These are phyloP conservation scores for Sebastolobus altivelis DNA, from an alignment of 2,797 vertebrate genomes.

Conservation along the genomic window DNA sequence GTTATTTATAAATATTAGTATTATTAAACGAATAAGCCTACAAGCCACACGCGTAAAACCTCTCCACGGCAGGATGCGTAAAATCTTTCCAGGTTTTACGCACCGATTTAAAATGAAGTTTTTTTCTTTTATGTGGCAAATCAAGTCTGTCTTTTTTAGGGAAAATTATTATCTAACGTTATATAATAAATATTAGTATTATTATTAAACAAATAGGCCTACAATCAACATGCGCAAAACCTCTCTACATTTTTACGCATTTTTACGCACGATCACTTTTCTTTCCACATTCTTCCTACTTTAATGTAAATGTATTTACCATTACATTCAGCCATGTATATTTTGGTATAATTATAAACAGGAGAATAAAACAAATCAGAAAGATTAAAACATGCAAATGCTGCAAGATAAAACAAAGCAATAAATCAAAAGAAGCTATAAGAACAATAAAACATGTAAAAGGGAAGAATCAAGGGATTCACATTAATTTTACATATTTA, in stretches of 20 bases:
- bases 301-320: too few relatives aligned
- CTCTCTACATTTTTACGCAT: background rate
- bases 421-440: too few relatives aligned
- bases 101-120: background rate
- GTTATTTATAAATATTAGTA: too few relatives aligned
- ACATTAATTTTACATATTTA: too few relatives aligned
- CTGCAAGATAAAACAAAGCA: too few relatives aligned
- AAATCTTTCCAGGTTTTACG: background rate
- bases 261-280: background rate
- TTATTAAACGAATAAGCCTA: too few relatives aligned
- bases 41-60: background rate
- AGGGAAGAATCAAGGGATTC: too few relatives aligned
- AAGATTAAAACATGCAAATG: too few relatives aligned
- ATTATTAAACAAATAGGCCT: background rate
- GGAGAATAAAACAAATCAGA: background rate
- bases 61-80: background rate
- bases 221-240: background rate
- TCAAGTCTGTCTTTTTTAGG: background rate
- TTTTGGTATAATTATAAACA: too few relatives aligned
- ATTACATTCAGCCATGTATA: too few relatives aligned
- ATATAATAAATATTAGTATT: background rate
- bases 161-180: background rate
- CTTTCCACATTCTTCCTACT: too few relatives aligned
- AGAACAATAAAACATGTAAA: too few relatives aligned
- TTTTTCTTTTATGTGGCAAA: background rate